phyloP scores from a whole-genome alignment of 2,113 vertebrate genomes.

The Trochalopteron elliotii region DNA sequence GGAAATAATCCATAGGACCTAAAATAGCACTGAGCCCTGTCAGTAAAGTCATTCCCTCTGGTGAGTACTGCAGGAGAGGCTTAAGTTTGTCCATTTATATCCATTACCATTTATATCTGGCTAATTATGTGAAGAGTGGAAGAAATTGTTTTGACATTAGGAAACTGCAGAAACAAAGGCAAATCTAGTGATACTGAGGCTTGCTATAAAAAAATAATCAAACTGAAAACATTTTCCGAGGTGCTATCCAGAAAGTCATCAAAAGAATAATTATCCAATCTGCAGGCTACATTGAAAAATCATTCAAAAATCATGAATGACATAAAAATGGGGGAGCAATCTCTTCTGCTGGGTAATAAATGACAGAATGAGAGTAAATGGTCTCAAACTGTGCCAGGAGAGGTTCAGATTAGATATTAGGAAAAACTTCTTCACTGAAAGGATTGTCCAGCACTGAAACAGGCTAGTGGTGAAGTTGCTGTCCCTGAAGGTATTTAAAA shows the following conservation, averaged over 20 bases:
- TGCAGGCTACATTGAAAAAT: not conserved
- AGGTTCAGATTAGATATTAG: not conserved
- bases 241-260: not conserved
- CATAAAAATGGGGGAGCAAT: not conserved
- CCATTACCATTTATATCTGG: not conserved
- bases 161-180: not conserved
- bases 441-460: not conserved
- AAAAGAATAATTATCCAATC: not conserved
- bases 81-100: not conserved
- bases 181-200: not conserved
- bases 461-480: not conserved
- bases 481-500: not conserved
- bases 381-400: not conserved
- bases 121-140: not conserved
- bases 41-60: not conserved
- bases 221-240: not conserved
- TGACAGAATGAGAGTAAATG: not conserved
- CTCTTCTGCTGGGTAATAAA: not conserved
- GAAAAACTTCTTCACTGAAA: not conserved
- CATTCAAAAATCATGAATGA: not conserved
- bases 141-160: not conserved
- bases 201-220: not conserved
- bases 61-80: not conserved
- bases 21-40: not conserved
- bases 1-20: not conserved